Evolutionary conservation across 2,888 invertebrate genomes (phyloP), one percentile per base, ranked within the genome.

Genomic region (Deroplatys truncata): DNA sequence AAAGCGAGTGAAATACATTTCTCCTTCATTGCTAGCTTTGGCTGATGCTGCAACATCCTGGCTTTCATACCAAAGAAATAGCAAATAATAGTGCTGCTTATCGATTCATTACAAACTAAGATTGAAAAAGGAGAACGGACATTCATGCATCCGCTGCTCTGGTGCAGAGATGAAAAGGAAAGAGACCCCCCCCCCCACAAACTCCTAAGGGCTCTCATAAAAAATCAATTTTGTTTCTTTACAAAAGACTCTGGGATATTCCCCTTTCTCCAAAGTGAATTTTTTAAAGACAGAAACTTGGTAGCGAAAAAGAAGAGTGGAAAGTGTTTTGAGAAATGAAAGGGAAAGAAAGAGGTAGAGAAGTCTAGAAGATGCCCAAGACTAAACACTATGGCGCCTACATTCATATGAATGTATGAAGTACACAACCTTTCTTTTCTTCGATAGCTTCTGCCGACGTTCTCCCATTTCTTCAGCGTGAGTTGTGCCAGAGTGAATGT

Each of bases 221-320:
- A 88, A 88, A 88, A 88, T 84, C 88, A 88, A 88, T 88, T 88
- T 88, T 85, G 72, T 49, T 88, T 88, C 88, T 88, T 88, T 88
- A 84, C 49, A 84, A 88, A 88, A 88, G 88, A 88, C 29, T 72
- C 85, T 49, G 43, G 84, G 56, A 72, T 72, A 72, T 72, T 13
- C 56, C 56, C 88, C 85, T 84, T 84, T 88, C 72, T 88, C 84
- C 85, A 84, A 43, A 88, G 84, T 88, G 88, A 88, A 88, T 88
- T 88, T 88, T 84, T 88, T 87, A 43, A 35, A 84, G 88, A 28
- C 84, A 43, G 35, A 84, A 88, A 88, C 84, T 88, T 88, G 43
- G 84, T 84, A 43, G 88, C 28, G 56, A 72, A 56, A 85, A 72
- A 16, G 88, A 10, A 84, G 88, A 83, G 82, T 85, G 29, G 49